phyloP scores from a whole-genome alignment of 1,140 invertebrate species.

The Neodiprion pinetum region DNA sequence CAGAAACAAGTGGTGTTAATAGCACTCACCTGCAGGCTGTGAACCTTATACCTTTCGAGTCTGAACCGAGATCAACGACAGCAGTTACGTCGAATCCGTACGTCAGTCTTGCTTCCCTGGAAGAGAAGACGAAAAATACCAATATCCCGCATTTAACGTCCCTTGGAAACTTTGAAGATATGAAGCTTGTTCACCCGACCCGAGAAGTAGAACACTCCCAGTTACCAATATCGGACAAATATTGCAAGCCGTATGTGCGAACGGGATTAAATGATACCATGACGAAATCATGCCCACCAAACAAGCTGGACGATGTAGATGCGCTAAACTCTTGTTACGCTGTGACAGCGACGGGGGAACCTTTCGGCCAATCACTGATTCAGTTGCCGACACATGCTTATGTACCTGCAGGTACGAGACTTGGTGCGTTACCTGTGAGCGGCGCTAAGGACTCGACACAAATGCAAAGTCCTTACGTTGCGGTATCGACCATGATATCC shows the following conservation, averaged over 20 bases:
- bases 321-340: neutral
- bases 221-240: conserved; percentile 16
- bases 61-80: conserved; percentile 25
- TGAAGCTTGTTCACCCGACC: conserved; percentile 23
- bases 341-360: neutral
- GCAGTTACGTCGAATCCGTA: conserved; percentile 35
- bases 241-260: conserved; percentile 48
- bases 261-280: conserved; percentile 39
- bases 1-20: neutral
- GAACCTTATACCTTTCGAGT: neutral
- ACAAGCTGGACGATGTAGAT: conserved; percentile 12
- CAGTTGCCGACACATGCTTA: neutral
- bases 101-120: conserved; percentile 42
- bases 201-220: conserved; percentile 22
- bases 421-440: neutral
- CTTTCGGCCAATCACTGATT: neutral
- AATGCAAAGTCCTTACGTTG: conserved; percentile 44
- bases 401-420: neutral
- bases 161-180: conserved; percentile 34
- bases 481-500: conserved; percentile 20
- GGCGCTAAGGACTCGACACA: conserved; percentile 7
- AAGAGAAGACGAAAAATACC: conserved; percentile 38
- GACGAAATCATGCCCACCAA: conserved; percentile 28
- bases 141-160: conserved; percentile 23
- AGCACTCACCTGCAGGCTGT: neutral